A percentile compares a stretch with the other conserved stretches of the same genome.
Conservation (phyloP, 1,140 invertebrate species). For the Phthorimaea operculella region DNA sequence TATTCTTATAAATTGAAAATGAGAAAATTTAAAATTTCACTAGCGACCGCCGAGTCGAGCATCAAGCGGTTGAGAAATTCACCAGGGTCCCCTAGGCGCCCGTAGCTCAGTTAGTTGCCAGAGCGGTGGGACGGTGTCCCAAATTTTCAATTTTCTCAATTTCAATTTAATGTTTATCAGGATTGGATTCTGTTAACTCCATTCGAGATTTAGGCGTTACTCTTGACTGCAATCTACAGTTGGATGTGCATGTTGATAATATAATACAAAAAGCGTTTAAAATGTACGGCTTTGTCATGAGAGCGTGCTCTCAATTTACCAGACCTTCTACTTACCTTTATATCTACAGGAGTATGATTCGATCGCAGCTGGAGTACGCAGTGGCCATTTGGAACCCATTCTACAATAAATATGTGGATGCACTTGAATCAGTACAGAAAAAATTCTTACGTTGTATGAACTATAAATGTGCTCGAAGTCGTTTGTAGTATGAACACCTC, state of each 20-base stretch:
- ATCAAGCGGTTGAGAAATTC: no score
- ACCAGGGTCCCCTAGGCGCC: no score
- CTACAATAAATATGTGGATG: conserved; percentile 14
- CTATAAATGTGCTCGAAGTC: neutral
- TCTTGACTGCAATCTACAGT: neutral
- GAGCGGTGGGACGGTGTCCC: no score
- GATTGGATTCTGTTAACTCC: neutral
- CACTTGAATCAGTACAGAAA: conserved; percentile 9
- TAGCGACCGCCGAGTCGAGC: no score
- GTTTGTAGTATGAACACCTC: neutral
- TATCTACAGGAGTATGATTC: conserved; percentile 12
- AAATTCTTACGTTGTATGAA: conserved; percentile 17
- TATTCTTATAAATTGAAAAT: no score
- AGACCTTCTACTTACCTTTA: conserved; percentile 9
- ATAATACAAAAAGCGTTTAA: conserved; percentile 14
- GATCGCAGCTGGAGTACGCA: conserved; percentile 16
- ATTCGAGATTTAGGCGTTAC: conserved; percentile 4
- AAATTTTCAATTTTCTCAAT: no score
- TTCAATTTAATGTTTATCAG: no score
- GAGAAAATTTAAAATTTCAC: no score
- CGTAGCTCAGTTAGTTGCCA: no score
- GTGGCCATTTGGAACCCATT: conserved; percentile 15
- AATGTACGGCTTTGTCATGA: conserved; percentile 17
- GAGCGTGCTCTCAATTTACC: conserved; percentile 9
- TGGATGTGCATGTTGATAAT: conserved; percentile 11